Base-by-base conservation (phyloP, 2,888 invertebrate genomes). In the Eupithecia exiguata region DNA sequence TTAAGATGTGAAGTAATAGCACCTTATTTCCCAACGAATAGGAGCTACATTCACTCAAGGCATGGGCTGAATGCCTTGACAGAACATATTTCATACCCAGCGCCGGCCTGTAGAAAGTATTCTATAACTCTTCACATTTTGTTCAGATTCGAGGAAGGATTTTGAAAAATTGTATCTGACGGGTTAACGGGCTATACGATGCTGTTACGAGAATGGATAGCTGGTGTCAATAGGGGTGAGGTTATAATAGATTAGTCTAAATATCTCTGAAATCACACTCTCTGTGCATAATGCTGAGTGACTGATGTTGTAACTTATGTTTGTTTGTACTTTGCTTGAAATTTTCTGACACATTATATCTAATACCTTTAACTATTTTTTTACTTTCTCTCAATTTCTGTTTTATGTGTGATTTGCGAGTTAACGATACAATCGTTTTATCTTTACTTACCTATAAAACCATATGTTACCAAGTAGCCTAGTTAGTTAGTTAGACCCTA, bases 21-120 rank as follows among this genome's bases (percentile, higher is more conserved):
- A 68, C 65, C 75, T 75, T 40, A 43, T 40, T 40, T 14, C 40
- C 16, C 6, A 66, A 40, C 1, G 12, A 66, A 66, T n/a, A 66
- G 14, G 16, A 43, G 21, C 66, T 40, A 38, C 36, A 38, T 66
- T 66, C 40, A 40, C 40, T 40, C 74, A 76, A 74, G 71, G 74
- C 74, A 65, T 53, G 72, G 70, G 74, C 72, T 77, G 77, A 69
- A 69, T 72, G 63, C 68, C 72, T 66, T 70, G 77, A 77, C 76
- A 74, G 77, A 71, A 70, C 76, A 79, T 79, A 77, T 78, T 77
- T 79, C 75, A 78, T 70, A 38, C 58, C 71, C 40, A 40, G 67
- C 70, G 67, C 71, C 63, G 68, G 69, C 70, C 76, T 38, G 62
- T 4, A 73, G 76, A 65, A 70, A 66, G 40, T 66, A 66, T 77